Base-by-base conservation (phyloP, 2,113 vertebrate species). In the Pandion haliaetus region DNA sequence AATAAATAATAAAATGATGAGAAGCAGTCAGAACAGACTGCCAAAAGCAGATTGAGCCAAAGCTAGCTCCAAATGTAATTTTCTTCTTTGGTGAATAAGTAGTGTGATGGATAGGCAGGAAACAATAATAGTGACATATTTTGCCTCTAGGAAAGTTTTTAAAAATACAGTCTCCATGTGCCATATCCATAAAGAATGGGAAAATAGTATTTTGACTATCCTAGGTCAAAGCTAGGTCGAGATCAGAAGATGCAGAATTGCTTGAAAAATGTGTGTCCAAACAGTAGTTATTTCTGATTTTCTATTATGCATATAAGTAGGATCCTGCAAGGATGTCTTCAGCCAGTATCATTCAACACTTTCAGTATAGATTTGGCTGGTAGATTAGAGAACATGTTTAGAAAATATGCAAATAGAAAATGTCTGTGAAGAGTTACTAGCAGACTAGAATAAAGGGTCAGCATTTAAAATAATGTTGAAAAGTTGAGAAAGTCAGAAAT, bases 91-190 rank as follows among this genome's bases (percentile, higher is more conserved):
- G 10, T 95, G 58, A 92, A 77, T 83, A 92, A 92, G 31, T 26
- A n/a, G 58, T 65, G 66, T 92, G 85, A 96, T 92, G 54, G 83
- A 93, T 95, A 93, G 79, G 76, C 58, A 86, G 80, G 82, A 90
- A 96, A 96, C 79, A 97, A 83, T 66, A 81, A 52, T 8, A 82
- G 79, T 80, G 94, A 95, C 93, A 93, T 83, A 77, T 88, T 95
- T 97, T 92, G 82, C 88, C 95, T 82, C 63, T 50, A 88, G 93
- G 82, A 90, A 93, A 61, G 3, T 44, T 71, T 94, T 96, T 8
- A 34, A 38, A 80, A 94, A 73, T 57, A 36, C 32, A 49, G 9
- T 50, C 24, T 80, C 62, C 50, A 8, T 90, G 50, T 82, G 57
- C 40, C 1, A 2, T 82, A 55, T 31, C 66, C 49, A 72, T 65